Base-by-base conservation (phyloP, 1,140 invertebrate genomes). In the Sycobia sp. region DNA sequence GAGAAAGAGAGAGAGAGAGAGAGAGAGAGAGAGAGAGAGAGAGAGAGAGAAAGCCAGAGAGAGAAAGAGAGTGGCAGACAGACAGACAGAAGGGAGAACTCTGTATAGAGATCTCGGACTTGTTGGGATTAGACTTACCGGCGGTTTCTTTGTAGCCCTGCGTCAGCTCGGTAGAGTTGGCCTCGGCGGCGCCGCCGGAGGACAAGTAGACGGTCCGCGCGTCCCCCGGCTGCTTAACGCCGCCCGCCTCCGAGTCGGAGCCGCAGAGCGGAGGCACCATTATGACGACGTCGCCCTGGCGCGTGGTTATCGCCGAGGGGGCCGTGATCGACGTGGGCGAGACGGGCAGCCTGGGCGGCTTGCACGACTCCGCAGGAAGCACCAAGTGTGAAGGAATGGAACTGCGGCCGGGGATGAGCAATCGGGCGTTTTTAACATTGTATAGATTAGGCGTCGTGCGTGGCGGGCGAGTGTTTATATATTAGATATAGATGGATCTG, bases 201-300 rank as follows among this genome's bases (percentile, higher is more conserved):
- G 47, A 51, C 9, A n/a, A 51, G n/a, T 27, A 13, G 20, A 22
- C 22, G 11, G 1, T n/a, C 39, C 29, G 23, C n/a, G 23, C 20
- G 54, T 20, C 41, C 4, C 38, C 25, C 5, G 67, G 62, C 50
- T 67, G 56, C 36, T 67, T 73, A 23, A 53, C n/a, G n/a, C n/a
- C n/a, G n/a, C n/a, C n/a, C n/a, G n/a, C 60, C 65, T 83, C 83
- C 47, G 81, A 76, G n/a, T 80, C 23, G 1, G 56, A 50, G 20
- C 47, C 76, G 61, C 82, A 82, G 27, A 77, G 67, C 53, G 82
- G 79, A 69, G 86, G 85, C 66, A 87, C 84, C 67, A 86, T 83
- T 73, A 87, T 86, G 39, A 86, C 83, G 65, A 86, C 84, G 74
- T 86, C 85, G 67, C 83, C 84, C 64, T 84, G 82, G 65, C 82